Conservation (phyloP, 2,888 invertebrate genomes). For the Habrosyne pyritoides region DNA sequence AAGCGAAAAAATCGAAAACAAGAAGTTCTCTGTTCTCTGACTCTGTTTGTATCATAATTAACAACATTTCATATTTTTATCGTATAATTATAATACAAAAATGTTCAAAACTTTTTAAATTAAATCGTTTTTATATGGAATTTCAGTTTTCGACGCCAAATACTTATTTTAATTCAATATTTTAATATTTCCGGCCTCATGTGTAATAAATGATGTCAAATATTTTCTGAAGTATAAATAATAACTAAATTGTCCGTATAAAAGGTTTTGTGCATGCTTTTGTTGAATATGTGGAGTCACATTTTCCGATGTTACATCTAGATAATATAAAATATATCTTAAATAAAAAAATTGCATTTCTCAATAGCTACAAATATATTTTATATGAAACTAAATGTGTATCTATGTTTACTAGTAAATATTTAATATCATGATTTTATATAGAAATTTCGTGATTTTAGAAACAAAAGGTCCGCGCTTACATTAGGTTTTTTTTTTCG, state of each 20-base stretch:
- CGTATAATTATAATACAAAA: no score
- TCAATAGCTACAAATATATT: slow-evolving; percentile 12
- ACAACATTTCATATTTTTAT: no score
- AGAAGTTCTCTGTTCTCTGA: no score
- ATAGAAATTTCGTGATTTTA: not conserved
- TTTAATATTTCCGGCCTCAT: no score
- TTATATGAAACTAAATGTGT: slow-evolving; percentile 1
- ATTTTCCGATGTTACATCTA: slow-evolving; percentile 9
- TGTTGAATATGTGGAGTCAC: slow-evolving; percentile 11
- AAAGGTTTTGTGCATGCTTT: not conserved
- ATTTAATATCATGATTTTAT: slow-evolving; percentile 22
- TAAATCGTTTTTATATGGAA: no score
- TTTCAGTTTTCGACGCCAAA: no score
- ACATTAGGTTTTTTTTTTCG: slow-evolving; percentile 16
- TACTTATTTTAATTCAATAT: no score
- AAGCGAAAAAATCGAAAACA: no score
- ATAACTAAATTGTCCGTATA: not conserved
- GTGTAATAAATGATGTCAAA: no score
- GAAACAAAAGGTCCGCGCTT: not conserved
- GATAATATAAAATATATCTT: slow-evolving; percentile 7
- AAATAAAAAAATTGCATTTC: slow-evolving; percentile 27
- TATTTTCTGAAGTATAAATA: no score
- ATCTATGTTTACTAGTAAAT: slow-evolving; percentile 2
- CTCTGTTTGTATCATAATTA: no score
- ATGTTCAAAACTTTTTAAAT: no score